phyloP scores from a whole-genome alignment of 2,113 vertebrate species.

The Cheirogaleus medius region DNA sequence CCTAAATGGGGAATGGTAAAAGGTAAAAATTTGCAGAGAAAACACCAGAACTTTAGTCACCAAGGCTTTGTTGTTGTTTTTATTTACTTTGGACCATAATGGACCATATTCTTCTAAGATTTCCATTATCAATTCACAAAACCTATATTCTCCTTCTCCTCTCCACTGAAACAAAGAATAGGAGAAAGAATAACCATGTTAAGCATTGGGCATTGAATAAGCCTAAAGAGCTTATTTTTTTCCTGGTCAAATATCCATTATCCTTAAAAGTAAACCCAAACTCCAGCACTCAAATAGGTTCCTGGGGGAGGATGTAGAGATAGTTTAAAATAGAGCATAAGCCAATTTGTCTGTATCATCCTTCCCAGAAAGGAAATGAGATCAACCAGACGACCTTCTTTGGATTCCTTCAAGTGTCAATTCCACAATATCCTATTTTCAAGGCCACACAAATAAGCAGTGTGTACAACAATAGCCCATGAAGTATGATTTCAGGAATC shows the following conservation, averaged over 20 bases:
- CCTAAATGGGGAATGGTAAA: neutral
- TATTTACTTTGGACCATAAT: neutral
- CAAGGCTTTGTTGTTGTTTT: neutral
- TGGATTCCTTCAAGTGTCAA: neutral
- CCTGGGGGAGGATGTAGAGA: neutral
- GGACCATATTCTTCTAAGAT: neutral
- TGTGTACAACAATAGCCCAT: too few species aligned
- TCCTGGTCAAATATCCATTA: neutral
- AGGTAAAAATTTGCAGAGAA: neutral
- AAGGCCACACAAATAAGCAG: neutral
- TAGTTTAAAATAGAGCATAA: neutral
- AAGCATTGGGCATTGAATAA: neutral
- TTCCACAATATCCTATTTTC: neutral
- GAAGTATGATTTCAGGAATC: neutral
- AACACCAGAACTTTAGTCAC: neutral
- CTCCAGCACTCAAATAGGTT: neutral
- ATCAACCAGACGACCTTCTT: neutral
- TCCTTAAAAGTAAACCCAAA: conserved; percentile 30
- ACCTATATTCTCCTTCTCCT: neutral
- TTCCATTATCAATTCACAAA: neutral
- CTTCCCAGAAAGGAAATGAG: neutral
- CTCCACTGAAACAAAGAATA: neutral
- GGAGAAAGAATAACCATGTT: neutral
- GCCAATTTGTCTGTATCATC: neutral
- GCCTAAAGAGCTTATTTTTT: neutral